Conservation (phyloP, 2,797 vertebrate species). For the Anguilla anguilla region DNA sequence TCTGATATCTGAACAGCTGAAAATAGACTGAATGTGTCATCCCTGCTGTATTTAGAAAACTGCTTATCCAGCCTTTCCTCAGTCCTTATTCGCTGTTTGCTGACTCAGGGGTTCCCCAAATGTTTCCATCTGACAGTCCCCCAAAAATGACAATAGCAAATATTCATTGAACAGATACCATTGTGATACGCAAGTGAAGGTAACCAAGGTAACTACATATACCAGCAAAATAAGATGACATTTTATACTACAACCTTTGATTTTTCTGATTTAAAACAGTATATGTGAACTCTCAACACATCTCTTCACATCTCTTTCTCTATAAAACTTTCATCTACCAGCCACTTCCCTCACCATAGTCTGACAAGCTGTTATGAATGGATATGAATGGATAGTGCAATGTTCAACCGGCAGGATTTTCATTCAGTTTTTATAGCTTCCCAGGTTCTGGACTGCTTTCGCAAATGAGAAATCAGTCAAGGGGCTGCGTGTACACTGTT, state of each 20-base stretch:
- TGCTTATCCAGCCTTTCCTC: background rate
- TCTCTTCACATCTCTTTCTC: no score
- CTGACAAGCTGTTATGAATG: no score
- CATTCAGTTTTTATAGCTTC: background rate
- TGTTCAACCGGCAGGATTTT: no score
- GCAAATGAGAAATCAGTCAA: background rate
- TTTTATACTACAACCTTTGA: no score
- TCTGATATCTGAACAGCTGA: background rate
- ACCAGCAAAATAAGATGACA: background rate
- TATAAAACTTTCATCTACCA: no score
- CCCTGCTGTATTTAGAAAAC: background rate
- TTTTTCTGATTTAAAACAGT: no score
- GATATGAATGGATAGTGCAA: no score
- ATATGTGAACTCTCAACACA: no score
- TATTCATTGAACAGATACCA: background rate
- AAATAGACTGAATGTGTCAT: background rate
- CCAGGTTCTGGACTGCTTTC: background rate
- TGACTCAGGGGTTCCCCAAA: background rate
- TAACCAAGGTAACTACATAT: background rate
- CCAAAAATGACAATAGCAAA: background rate
- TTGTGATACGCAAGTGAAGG: background rate
- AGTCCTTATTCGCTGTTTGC: background rate
- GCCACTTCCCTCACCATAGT: no score
- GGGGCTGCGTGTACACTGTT: no score
- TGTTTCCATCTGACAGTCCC: background rate